Conservation (phyloP, 2,797 vertebrate genomes). For the Oreochromis grahami region DNA sequence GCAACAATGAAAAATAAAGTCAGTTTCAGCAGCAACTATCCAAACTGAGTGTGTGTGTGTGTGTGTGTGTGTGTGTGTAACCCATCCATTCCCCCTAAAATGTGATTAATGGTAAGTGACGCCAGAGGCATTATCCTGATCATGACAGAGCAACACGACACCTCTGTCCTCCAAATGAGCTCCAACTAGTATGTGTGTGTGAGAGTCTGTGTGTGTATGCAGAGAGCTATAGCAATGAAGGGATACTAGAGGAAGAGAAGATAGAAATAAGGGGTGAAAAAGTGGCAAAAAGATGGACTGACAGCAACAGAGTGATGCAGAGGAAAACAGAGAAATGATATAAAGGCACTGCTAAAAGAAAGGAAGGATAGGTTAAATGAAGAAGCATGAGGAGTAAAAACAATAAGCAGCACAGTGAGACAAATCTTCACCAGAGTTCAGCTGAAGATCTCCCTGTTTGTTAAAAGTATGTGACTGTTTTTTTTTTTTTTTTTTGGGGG, state of each 20-base stretch:
- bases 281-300: not conserved
- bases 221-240: not conserved
- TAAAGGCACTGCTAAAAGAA: not conserved
- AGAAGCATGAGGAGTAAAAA: not conserved
- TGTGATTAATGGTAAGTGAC: constrained; percentile 52
- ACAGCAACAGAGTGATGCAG: not conserved
- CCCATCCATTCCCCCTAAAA: constrained; percentile 33
- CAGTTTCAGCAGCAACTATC: constrained; percentile 7
- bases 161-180: constrained; percentile 43
- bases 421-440: not conserved
- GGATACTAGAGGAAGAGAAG: not conserved
- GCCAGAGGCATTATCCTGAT: constrained; percentile 51
- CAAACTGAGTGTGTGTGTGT: not conserved
- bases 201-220: not conserved
- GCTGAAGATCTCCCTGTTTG: not conserved
- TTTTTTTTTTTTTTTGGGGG: no score
- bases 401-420: not conserved
- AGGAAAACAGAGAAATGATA: not conserved
- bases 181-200: not conserved
- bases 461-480: not conserved
- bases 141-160: constrained; percentile 48
- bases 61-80: not conserved
- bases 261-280: not conserved
- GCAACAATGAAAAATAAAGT: constrained; percentile 14
- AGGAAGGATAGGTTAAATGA: not conserved